Percentiles rank a stretch among this genome's conserved stretches.
Conservation (phyloP, 2,113 vertebrate genomes). For the Trachemys scripta region DNA sequence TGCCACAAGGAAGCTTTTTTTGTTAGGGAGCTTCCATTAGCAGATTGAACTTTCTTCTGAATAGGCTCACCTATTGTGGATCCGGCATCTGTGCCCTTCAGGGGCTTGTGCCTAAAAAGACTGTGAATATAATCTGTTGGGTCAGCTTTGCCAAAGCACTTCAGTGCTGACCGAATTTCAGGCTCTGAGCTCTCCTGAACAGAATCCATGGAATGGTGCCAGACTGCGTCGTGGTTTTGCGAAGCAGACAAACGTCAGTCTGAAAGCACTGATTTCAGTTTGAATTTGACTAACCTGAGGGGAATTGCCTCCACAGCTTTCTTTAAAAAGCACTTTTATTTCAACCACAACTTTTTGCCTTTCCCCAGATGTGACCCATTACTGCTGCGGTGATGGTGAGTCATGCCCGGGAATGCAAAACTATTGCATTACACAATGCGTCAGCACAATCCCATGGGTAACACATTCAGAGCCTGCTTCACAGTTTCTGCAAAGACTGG, state of each 20-base stretch:
- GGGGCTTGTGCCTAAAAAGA: not conserved
- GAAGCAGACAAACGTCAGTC: not conserved
- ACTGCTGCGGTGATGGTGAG: not conserved
- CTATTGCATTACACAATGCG: not conserved
- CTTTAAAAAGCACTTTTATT: not conserved
- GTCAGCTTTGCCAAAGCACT: not conserved
- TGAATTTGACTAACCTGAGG: not conserved
- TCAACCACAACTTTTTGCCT: not conserved
- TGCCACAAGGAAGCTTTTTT: accelerated
- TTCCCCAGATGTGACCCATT: not conserved
- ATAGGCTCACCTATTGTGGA: accelerated
- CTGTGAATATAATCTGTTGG: not conserved
- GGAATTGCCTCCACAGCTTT: not conserved
- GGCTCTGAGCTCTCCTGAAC: not conserved
- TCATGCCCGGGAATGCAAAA: not conserved
- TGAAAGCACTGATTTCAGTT: conserved; percentile 3
- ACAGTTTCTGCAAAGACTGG: not conserved
- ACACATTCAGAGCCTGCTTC: not conserved
- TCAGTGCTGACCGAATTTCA: not conserved
- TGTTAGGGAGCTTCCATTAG: not conserved
- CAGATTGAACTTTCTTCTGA: not conserved
- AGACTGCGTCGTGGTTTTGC: not conserved
- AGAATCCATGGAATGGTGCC: not conserved
- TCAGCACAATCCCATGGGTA: not conserved
- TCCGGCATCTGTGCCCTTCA: not conserved